These are phyloP conservation scores for Notolepis coatsorum DNA, from an alignment of 2,797 vertebrate species.

Conservation along the genomic window DNA sequence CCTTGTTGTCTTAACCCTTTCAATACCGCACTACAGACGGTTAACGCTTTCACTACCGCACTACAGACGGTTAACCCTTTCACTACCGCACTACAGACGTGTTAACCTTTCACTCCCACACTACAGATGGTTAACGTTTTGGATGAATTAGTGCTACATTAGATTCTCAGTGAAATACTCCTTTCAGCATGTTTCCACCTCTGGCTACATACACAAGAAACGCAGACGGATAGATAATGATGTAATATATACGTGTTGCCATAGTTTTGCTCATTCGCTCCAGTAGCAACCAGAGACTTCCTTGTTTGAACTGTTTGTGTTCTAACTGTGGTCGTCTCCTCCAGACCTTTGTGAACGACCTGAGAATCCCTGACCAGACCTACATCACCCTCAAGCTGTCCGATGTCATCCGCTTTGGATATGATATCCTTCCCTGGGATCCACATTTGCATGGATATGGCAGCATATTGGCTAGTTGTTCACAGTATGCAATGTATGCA, in stretches of 20 bases:
- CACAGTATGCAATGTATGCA: no score
- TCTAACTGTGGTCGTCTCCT: constrained; percentile 14
- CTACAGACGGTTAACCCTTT: no score
- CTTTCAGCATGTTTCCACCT: no score
- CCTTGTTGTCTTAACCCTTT: no score
- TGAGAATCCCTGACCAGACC: constrained; percentile 97
- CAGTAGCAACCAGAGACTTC: neutral
- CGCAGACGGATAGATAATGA: neutral
- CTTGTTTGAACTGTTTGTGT: constrained; percentile 1
- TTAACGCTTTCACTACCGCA: no score
- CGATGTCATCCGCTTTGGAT: constrained; percentile 94
- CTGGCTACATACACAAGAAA: neutral
- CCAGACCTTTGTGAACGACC: constrained; percentile 96
- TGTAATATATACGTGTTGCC: no score
- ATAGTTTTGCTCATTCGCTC: no score
- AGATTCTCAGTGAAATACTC: neutral
- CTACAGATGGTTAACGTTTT: no score
- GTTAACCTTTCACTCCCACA: no score
- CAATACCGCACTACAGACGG: no score
- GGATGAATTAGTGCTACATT: neutral
- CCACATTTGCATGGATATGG: neutral
- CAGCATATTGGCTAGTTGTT: no score
- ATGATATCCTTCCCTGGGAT: constrained; percentile 90
- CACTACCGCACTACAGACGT: no score
- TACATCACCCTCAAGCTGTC: constrained; percentile 94